A percentile compares a stretch with the other conserved stretches of the same genome.
These are phyloP conservation scores for Camelus bactrianus DNA, from an alignment of 2,113 vertebrate genomes.

Conservation along the genomic window DNA sequence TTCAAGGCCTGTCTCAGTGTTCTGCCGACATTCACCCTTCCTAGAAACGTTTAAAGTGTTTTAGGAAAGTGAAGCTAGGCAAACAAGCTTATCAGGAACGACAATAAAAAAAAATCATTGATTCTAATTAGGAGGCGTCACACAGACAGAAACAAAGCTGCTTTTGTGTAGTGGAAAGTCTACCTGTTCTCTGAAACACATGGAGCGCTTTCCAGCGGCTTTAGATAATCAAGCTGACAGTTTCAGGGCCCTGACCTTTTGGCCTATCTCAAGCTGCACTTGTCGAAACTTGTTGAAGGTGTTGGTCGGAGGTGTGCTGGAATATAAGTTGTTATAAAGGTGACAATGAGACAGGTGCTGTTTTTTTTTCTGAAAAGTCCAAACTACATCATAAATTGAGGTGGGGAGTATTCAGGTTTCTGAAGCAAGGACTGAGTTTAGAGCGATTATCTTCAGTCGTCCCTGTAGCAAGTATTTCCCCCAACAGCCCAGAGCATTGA, in stretches of 20 bases:
- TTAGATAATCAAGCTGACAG: constrained; percentile 84
- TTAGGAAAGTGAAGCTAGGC: constrained; percentile 85
- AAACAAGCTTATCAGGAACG: constrained; percentile 86
- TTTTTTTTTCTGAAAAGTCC: constrained; percentile 76
- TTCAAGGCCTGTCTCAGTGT: constrained; percentile 80
- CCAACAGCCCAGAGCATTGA: background rate
- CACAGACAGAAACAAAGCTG: constrained; percentile 83
- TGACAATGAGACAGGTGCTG: constrained; percentile 58
- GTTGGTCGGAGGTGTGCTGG: constrained; percentile 76
- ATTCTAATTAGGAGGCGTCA: constrained; percentile 88
- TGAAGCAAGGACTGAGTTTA: constrained; percentile 65
- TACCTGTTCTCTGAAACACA: constrained; percentile 78
- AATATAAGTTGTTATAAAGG: constrained; percentile 69
- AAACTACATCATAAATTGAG: constrained; percentile 51
- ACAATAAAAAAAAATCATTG: constrained; percentile 86
- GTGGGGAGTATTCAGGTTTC: constrained; percentile 68
- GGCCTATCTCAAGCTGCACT: constrained; percentile 80
- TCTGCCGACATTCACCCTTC: constrained; percentile 75
- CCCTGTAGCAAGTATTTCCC: constrained; percentile 12
- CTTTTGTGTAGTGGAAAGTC: constrained; percentile 84
- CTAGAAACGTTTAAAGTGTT: constrained; percentile 82
- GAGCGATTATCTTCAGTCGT: constrained; percentile 11
- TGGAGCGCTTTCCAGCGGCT: constrained; percentile 82
- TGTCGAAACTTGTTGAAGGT: constrained; percentile 83
- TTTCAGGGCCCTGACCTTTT: constrained; percentile 84